Evolutionary conservation across 2,113 vertebrate species (phyloP), one percentile per base, ranked within the genome.

Genomic region (Cottus gobio): DNA sequence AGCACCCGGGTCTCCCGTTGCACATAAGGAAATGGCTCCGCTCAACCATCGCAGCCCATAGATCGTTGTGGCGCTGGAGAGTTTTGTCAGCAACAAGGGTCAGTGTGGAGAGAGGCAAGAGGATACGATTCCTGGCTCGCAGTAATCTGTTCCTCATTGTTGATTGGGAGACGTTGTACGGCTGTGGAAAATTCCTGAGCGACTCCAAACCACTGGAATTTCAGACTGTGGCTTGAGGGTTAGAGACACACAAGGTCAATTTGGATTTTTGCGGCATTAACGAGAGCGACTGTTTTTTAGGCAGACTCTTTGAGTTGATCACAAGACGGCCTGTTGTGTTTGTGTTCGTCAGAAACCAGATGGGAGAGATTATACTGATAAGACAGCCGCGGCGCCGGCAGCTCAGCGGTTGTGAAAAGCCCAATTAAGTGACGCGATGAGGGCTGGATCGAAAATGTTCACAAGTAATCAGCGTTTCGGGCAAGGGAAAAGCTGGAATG

Each of bases 171-270:
- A 93, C 88, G 75, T 90, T 83, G 80, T 90, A 90, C 85, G 92
- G 91, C 89, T 87, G 81, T 91, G 93, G 94, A 94, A 93, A 93
- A 94, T 94, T 94, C 92, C 91, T 88, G 83, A 91, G 88, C 75
- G 84, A 93, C 82, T 93, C 92, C 93, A 94, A 94, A 92, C 93
- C 93, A 67, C 93, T 94, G 93, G 92, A 94, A 94, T 94, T 93
- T 90, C 87, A 94, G 92, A 91, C 88, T 94, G 91, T 89, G 93
- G 91, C 86, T 95, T 91, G 92, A 91, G 92, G 91, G 88, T 91
- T 91, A 90, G 79, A 93, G 91, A 92, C 92, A 83, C 89, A 91
- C 83, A 85, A 89, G 91, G 90, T 93, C 92, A 90, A 89, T 89
- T 90, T 88, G 86, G 87, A 89, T 92, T 92, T 90, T 88, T 90